Percentiles rank a stretch among this genome's conserved stretches.
phyloP scores from a whole-genome alignment of 53 echinoderm and acorn worm species.

The Zoroaster sp. region DNA sequence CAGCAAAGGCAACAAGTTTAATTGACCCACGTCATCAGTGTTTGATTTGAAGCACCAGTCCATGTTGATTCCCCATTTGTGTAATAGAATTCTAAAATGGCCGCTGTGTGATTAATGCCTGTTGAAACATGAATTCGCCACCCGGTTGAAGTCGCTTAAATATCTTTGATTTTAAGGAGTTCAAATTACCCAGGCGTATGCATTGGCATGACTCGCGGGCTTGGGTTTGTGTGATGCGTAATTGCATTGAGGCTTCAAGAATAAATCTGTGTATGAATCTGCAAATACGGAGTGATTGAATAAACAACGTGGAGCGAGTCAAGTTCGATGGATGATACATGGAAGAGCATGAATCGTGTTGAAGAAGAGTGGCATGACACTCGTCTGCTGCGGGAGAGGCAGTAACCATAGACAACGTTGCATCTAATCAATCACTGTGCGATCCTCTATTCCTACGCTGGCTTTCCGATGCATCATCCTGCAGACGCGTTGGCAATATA shows the following conservation, averaged over 20 bases:
- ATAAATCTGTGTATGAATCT: background rate
- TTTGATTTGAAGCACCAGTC: too few relatives aligned
- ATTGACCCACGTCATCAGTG: too few relatives aligned
- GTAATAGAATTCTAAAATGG: too few relatives aligned
- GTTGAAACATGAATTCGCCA: too few relatives aligned
- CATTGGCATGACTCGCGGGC: background rate
- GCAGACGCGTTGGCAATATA: background rate
- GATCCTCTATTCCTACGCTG: background rate
- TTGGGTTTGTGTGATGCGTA: background rate
- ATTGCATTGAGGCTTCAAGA: background rate
- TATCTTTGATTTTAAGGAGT: too few relatives aligned
- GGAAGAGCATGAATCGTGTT: background rate
- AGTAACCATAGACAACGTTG: background rate
- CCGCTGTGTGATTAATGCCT: too few relatives aligned
- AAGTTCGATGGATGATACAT: background rate
- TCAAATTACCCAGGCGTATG: too few relatives aligned
- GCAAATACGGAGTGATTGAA: background rate
- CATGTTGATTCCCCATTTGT: too few relatives aligned
- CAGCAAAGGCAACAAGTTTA: too few relatives aligned
- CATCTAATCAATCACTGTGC: background rate
- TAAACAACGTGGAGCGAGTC: background rate
- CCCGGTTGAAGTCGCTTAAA: too few relatives aligned
- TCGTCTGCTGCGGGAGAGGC: too few relatives aligned
- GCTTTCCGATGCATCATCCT: background rate
- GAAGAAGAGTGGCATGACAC: background rate